Conservation (phyloP, 2,113 vertebrate species). For the Leptodactylus fuscus region DNA sequence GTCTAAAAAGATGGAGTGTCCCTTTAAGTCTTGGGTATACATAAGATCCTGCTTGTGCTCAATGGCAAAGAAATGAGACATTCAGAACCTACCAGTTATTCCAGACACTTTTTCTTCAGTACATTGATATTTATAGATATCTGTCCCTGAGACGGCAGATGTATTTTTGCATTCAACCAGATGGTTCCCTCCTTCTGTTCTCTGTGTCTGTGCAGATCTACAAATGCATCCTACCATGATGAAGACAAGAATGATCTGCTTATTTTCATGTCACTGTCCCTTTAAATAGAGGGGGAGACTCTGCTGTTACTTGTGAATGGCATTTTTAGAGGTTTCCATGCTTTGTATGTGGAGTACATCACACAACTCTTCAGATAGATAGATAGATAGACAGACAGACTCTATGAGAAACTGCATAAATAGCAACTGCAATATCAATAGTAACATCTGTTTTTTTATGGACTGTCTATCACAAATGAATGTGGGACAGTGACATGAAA, state of each 20-base stretch:
- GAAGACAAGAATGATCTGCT: background rate
- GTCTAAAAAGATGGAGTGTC: background rate
- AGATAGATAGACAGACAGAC: too few species aligned
- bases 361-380: too few species aligned
- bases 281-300: background rate
- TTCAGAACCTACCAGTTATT: background rate
- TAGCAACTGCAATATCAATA: too few species aligned
- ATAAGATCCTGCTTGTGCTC: background rate
- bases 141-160: conserved; percentile 56
- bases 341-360: too few species aligned
- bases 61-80: too few species aligned
- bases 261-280: background rate
- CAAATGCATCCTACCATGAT: background rate
- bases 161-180: conserved; percentile 23
- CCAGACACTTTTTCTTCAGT: conserved; percentile 39
- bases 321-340: too few species aligned
- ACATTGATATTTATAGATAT: conserved; percentile 65
- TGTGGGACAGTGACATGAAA: too few species aligned
- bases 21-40: background rate
- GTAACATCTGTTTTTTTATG: too few species aligned
- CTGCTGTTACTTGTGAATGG: background rate
- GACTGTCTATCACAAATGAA: too few species aligned
- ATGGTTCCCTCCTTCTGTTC: conserved; percentile 57
- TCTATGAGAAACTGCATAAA: too few species aligned
- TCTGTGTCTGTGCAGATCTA: background rate